Conservation (phyloP, 1,140 invertebrate species). For the Nephila pilipes region DNA sequence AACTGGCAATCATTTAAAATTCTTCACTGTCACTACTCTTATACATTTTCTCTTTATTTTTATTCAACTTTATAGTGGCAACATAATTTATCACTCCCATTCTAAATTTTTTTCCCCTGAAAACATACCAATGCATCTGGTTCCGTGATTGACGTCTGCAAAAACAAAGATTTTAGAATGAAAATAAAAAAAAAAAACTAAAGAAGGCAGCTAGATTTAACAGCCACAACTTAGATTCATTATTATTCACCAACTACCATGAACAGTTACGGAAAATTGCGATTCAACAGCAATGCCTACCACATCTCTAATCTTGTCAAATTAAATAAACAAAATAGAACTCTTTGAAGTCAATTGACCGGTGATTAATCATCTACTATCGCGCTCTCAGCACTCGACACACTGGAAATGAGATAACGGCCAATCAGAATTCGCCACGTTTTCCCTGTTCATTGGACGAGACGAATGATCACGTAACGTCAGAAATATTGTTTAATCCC, state of each 20-base stretch:
- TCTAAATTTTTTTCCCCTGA: background rate
- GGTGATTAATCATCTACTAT: conserved; percentile 60
- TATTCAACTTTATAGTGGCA: background rate
- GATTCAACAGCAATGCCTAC: background rate
- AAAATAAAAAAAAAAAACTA: background rate
- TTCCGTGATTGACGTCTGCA: background rate
- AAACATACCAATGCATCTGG: background rate
- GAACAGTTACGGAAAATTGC: conserved; percentile 1
- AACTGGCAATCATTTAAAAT: background rate
- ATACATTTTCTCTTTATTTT: background rate
- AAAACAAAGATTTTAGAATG: background rate
- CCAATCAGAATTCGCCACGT: conserved; percentile 49
- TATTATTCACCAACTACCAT: conserved; percentile 30
- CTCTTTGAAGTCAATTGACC: conserved; percentile 40
- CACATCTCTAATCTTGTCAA: conserved; percentile 25
- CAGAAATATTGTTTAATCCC: conserved; percentile 14
- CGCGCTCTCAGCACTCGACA: conserved; percentile 12
- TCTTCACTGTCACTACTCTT: background rate
- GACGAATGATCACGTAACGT: background rate
- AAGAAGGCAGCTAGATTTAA: too few species aligned
- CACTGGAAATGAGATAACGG: conserved; percentile 43
- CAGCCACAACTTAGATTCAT: background rate
- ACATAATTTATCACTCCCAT: background rate
- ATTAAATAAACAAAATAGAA: conserved; percentile 68
- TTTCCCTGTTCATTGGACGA: conserved; percentile 2